These are phyloP conservation scores for Bombus balteatus DNA, from an alignment of 1,140 invertebrate species.

Conservation along the genomic window DNA sequence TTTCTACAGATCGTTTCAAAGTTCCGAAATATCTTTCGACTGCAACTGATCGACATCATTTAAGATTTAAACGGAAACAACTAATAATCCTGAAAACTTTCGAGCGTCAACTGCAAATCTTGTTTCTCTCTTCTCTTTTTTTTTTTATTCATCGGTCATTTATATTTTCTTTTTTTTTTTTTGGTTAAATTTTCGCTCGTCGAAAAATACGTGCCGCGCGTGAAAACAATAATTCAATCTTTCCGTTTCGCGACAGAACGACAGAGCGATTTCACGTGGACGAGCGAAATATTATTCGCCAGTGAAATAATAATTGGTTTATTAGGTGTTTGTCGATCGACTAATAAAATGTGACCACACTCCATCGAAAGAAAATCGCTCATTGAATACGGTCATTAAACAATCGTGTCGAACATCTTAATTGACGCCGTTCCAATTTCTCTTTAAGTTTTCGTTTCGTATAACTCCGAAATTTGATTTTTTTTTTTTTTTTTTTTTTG, in stretches of 20 bases:
- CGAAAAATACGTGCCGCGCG: constrained; percentile 30
- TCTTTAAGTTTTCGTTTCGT: background rate
- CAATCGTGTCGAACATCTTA: background rate
- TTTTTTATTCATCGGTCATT: background rate
- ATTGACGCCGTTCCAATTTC: background rate
- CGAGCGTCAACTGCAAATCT: background rate
- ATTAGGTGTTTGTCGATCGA: constrained; percentile 29
- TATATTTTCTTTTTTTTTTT: constrained; percentile 10
- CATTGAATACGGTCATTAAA: background rate
- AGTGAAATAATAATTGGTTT: constrained; percentile 43
- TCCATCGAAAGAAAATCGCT: constrained; percentile 11
- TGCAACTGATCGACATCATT: background rate
- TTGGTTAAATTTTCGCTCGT: background rate
- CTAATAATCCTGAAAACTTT: constrained; percentile 4
- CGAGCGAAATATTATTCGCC: constrained; percentile 24
- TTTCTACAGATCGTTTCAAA: background rate
- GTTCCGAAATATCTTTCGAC: background rate
- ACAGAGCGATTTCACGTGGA: constrained; percentile 18
- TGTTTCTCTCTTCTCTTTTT: background rate
- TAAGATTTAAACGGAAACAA: background rate
- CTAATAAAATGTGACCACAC: background rate
- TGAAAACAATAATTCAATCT: constrained; percentile 44
- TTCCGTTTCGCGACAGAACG: constrained; percentile 5
- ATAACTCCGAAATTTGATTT: background rate
- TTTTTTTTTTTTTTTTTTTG: too few relatives aligned